phyloP scores from a whole-genome alignment of 2,113 vertebrate species.

The Trematomus loennbergii region DNA sequence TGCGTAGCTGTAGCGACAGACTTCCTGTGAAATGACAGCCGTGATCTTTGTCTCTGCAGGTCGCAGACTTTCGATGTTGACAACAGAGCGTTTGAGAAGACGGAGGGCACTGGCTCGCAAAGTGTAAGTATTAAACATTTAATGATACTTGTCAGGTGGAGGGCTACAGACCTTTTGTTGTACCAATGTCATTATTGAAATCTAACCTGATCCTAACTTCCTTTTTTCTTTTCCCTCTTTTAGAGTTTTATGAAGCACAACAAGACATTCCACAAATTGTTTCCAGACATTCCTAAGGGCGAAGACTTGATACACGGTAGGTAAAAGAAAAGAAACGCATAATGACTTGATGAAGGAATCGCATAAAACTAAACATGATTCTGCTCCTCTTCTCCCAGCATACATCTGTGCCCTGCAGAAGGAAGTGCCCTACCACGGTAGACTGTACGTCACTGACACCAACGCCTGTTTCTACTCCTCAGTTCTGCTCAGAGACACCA shows the following conservation, averaged over 20 bases:
- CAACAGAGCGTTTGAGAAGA: slow-evolving; percentile 68
- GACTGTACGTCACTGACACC: slow-evolving; percentile 85
- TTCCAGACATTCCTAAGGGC: slow-evolving; percentile 81
- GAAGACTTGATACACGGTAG: slow-evolving; percentile 86
- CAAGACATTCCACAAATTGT: slow-evolving; percentile 87
- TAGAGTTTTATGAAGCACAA: slow-evolving; percentile 85
- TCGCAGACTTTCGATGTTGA: slow-evolving; percentile 79
- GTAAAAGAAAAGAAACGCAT: slow-evolving; percentile 2
- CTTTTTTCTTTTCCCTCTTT: neutral
- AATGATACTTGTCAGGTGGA: neutral
- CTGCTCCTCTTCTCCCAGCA: slow-evolving; percentile 63
- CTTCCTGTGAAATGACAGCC: neutral
- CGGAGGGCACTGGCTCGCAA: slow-evolving; percentile 51
- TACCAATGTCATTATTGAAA: neutral
- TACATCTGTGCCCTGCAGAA: slow-evolving; percentile 90
- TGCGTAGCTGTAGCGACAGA: neutral
- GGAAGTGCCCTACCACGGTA: slow-evolving; percentile 89
- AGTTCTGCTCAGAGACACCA: slow-evolving; percentile 88
- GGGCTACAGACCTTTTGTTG: no score
- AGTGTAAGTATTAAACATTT: slow-evolving; percentile 64
- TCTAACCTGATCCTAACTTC: neutral
- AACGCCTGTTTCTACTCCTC: slow-evolving; percentile 88
- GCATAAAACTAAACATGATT: neutral
- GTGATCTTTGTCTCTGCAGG: slow-evolving; percentile 59
- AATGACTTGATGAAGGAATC: accelerated